Base-by-base conservation (phyloP, 2,888 invertebrate species). In the Pegoplata infirma region DNA sequence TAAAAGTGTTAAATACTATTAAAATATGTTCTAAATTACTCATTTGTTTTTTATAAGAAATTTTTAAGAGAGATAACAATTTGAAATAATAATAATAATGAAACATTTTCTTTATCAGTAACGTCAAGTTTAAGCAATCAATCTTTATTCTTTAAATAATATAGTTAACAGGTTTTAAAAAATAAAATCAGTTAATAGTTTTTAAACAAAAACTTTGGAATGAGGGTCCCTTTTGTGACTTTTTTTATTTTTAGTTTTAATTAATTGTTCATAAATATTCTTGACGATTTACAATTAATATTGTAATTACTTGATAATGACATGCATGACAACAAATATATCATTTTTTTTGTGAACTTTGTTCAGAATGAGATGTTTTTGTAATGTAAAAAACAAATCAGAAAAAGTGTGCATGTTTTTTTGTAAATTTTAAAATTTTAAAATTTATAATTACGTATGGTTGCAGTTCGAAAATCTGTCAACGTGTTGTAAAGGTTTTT, bases 271-370 rank as follows among this genome's bases (percentile, higher is more conserved):
- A n/a, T n/a, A n/a, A n/a, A n/a, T n/a, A n/a, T n/a, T n/a, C n/a
- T n/a, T 1, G 36, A 5, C 14, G n/a, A 4, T 40, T 12, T n/a
- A n/a, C 5, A n/a, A 40, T 40, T 40, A 19, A 36, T 6, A 8
- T 55, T 55, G 32, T 55, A 55, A 32, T 55, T 55, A n/a, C 12
- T 32, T n/a, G 32, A 55, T 55, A 55, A 32, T 55, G 19, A 32
- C 19, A 55, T 25, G 25, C n/a, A 2, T 40, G 36, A 40, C 36
- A 32, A 55, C 19, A 32, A 55, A n/a, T n/a, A n/a, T n/a, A n/a
- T n/a, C n/a, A n/a, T n/a, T n/a, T n/a, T 5, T 40, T 12, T n/a
- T 14, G 21, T 40, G 58, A 40, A 58, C 58, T 58, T 58, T 58
- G 36, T 19, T 7, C 36, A 19, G 10, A 12, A 19, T 32, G n/a